Base-by-base conservation (phyloP, 2,888 invertebrate species). In the Caradrina kadenii region DNA sequence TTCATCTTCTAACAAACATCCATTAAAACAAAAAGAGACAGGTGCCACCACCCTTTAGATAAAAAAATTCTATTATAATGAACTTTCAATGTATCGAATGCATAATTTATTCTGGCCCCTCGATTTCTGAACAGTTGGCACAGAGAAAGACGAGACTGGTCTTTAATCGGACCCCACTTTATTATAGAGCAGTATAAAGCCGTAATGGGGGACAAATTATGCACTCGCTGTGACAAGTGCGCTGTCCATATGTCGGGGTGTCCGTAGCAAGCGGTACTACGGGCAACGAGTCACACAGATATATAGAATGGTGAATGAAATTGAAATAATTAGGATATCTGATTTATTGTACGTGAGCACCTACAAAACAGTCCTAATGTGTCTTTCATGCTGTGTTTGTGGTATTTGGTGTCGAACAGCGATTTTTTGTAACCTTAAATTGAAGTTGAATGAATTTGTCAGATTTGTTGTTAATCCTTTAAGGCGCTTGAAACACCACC, bases 181-280 rank as follows among this genome's bases (percentile, higher is more conserved):
- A 93, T 92, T 91, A 92, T 84, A 89, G 91, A 87, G 88, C 73
- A 76, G 83, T 86, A 85, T 87, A 89, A 89, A 89, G 87, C 88
- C 87, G 90, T 95, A 95, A 95, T 95, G 92, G 95, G 91, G 92
- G 87, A 94, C 94, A 94, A 95, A 96, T 96, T 95, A 95, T 93
- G 92, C 92, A 89, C 83, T 86, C 65, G 76, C 83, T 85, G 88
- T 90, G 93, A 94, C 95, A 95, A 95, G 95, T 95, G 95, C 93
- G 87, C 86, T 69, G 87, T 92, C 86, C 95, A 95, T 95, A 95
- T 95, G 96, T 90, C 94, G 90, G 87, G 88, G 95, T 94, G 95
- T 95, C 92, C 91, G 91, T 78, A 90, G 87, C 87, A 93, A 95
- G 89, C 90, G 93, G 62, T 74, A 55, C 78, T 66, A 65, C 17